Conservation (phyloP, 1,140 invertebrate genomes). For the Listronotus bonariensis region DNA sequence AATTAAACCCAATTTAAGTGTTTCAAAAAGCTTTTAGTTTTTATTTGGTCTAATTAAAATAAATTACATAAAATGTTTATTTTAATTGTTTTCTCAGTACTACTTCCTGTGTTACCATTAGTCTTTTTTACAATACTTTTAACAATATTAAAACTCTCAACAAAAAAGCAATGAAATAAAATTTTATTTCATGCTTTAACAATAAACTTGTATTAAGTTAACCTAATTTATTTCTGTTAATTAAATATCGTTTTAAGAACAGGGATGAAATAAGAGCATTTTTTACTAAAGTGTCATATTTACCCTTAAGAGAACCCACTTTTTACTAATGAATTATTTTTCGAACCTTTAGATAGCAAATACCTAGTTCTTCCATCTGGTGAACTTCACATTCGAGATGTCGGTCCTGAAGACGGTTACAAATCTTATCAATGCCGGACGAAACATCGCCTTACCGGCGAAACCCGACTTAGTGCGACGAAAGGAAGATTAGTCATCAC, state of each 20-base stretch:
- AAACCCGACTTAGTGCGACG: conserved; percentile 89
- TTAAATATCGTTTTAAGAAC: not conserved
- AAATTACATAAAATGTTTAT: not conserved
- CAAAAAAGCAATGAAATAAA: no score
- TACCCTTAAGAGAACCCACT: not conserved
- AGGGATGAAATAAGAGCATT: not conserved
- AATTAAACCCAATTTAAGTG: not conserved
- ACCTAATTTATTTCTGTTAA: not conserved
- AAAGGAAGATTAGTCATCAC: conserved; percentile 94
- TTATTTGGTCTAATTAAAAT: not conserved
- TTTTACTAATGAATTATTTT: conserved; percentile 8
- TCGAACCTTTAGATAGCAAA: conserved; percentile 76
- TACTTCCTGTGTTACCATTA: not conserved
- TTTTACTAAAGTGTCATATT: not conserved
- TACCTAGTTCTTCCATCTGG: conserved; percentile 91
- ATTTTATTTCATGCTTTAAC: no score
- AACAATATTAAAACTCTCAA: no score
- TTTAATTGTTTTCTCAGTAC: not conserved
- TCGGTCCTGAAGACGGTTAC: conserved; percentile 90
- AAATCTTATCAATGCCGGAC: conserved; percentile 94
- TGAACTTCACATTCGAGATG: conserved; percentile 91
- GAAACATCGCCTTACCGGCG: conserved; percentile 89
- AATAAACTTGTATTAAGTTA: no score
- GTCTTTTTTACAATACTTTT: no score
- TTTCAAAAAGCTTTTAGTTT: not conserved